Evolutionary conservation across 2,797 vertebrate species (phyloP).

Genomic region (Cygnus olor): DNA sequence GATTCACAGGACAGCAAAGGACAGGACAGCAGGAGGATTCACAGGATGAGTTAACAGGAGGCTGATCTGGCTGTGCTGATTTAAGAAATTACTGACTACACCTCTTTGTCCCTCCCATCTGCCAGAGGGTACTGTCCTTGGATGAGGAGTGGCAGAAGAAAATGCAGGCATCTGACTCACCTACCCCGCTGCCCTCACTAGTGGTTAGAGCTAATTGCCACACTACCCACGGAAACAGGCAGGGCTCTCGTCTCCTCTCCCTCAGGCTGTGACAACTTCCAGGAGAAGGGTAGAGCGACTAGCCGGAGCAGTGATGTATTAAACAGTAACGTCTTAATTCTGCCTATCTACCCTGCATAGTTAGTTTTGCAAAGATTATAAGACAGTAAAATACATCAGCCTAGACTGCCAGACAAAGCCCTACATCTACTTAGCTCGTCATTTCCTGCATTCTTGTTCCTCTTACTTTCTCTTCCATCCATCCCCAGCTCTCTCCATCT

Average conservation of each 20-base stretch:
- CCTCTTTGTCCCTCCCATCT: background rate
- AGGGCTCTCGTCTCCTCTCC: background rate
- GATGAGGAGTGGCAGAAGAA: background rate
- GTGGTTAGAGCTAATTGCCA: slow-evolving; percentile 40
- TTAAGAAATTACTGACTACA: background rate
- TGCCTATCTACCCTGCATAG: background rate
- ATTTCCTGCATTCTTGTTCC: background rate
- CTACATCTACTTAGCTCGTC: background rate
- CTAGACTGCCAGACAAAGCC: background rate
- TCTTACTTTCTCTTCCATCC: background rate
- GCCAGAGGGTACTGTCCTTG: background rate
- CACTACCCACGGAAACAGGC: background rate
- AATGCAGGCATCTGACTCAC: slow-evolving; percentile 9
- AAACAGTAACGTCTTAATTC: slow-evolving; percentile 3
- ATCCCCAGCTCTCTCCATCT: background rate
- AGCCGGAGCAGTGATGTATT: background rate
- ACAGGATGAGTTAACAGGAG: background rate
- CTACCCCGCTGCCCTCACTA: background rate
- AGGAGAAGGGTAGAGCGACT: background rate
- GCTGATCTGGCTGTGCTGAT: background rate
- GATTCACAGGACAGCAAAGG: background rate
- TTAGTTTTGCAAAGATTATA: background rate
- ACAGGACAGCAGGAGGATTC: background rate
- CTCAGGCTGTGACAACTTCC: slow-evolving; percentile 39
- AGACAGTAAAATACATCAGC: background rate